phyloP scores from a whole-genome alignment of 2,888 invertebrate species.

The Acleris sparsana region DNA sequence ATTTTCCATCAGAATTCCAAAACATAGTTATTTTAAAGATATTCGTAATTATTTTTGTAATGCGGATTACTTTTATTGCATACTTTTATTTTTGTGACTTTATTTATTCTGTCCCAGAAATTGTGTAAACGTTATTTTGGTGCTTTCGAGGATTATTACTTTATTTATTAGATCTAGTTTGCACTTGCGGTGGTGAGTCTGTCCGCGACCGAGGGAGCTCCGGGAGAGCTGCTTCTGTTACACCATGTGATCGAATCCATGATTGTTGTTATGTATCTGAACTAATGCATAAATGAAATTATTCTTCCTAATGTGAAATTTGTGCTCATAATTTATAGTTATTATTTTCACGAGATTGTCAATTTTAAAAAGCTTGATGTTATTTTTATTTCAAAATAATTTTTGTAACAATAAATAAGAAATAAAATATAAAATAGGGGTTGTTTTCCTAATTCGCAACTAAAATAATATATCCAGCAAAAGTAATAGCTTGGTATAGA shows the following conservation, averaged over 20 bases:
- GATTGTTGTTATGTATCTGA: slow-evolving; percentile 56
- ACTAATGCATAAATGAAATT: slow-evolving; percentile 54
- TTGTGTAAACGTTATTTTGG: slow-evolving; percentile 34
- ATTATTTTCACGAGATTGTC: slow-evolving; percentile 75
- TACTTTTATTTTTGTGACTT: slow-evolving; percentile 41
- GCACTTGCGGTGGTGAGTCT: slow-evolving; percentile 12
- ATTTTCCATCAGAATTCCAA: slow-evolving; percentile 60
- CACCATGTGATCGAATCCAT: slow-evolving; percentile 56
- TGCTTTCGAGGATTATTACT: slow-evolving; percentile 32
- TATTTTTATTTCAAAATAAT: slow-evolving; percentile 81
- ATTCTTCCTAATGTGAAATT: slow-evolving; percentile 72
- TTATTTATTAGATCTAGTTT: slow-evolving; percentile 15
- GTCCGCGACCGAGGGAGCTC: slow-evolving; percentile 1
- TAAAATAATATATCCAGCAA: too few relatives aligned
- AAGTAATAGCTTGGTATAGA: too few relatives aligned
- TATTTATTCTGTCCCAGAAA: slow-evolving; percentile 38
- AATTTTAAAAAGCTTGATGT: slow-evolving; percentile 81
- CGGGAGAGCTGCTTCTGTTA: slow-evolving; percentile 38
- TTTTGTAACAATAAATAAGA: slow-evolving; percentile 68
- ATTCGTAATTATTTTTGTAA: slow-evolving; percentile 60
- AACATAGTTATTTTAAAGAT: slow-evolving; percentile 61
- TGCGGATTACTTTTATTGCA: slow-evolving; percentile 41
- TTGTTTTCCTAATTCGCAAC: too few relatives aligned
- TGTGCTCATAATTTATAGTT: slow-evolving; percentile 77
- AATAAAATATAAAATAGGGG: too few relatives aligned